Evolutionary conservation across 2,113 vertebrate genomes (phyloP).

Genomic region (Macheiramphus alcinus): DNA sequence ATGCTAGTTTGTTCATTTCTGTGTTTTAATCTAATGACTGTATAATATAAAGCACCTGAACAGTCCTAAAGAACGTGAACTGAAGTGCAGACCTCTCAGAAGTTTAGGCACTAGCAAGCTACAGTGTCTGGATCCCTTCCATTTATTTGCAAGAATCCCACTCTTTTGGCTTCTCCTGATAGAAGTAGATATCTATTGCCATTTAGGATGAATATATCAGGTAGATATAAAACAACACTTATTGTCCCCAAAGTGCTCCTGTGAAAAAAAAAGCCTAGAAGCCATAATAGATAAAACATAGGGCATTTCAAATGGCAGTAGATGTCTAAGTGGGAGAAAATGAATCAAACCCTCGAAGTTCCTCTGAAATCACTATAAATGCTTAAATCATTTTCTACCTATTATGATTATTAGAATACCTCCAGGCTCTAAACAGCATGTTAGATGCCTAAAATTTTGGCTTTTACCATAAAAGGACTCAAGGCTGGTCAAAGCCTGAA

Average conservation of each 20-base stretch:
- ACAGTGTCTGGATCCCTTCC: background rate
- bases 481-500: background rate
- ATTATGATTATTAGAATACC: background rate
- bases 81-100: background rate
- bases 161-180: background rate
- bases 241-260: background rate
- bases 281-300: background rate
- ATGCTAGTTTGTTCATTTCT: background rate
- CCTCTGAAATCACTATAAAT: background rate
- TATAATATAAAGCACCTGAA: background rate
- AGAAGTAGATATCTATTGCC: background rate
- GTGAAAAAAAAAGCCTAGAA: background rate
- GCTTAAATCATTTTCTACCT: background rate
- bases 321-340: background rate
- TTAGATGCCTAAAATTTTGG: background rate
- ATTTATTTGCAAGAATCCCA: background rate
- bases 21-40: background rate
- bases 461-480: background rate
- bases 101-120: background rate
- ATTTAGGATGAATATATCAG: background rate
- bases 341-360: background rate
- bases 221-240: background rate
- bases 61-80: background rate
- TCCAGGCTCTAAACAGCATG: background rate
- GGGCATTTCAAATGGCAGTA: background rate